phyloP scores from a whole-genome alignment of 2,888 invertebrate genomes.

The Panopea generosa region DNA sequence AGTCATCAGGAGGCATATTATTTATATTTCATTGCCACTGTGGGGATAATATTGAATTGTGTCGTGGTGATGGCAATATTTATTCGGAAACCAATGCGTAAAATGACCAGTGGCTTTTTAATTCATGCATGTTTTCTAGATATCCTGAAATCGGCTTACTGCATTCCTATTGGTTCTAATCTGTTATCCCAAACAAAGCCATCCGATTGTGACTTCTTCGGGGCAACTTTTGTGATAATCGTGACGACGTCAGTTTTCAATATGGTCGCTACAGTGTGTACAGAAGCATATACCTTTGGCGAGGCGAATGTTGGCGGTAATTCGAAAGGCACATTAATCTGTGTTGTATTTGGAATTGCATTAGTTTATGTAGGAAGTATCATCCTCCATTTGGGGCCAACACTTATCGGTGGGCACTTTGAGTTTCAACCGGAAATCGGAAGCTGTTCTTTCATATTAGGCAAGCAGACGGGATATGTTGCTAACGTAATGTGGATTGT shows the following conservation, averaged over 20 bases:
- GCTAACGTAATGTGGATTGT: conserved; percentile 85
- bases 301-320: conserved; percentile 82
- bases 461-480: conserved; percentile 83
- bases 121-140: conserved; percentile 84
- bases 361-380: conserved; percentile 84
- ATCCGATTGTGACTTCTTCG: conserved; percentile 81
- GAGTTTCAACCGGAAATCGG: conserved; percentile 84
- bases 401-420: conserved; percentile 85
- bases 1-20: conserved; percentile 82
- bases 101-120: conserved; percentile 84
- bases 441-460: conserved; percentile 84
- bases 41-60: conserved; percentile 82
- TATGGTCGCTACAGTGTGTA: conserved; percentile 85
- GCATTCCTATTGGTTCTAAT: conserved; percentile 84
- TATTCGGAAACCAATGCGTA: conserved; percentile 75
- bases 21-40: conserved; percentile 81
- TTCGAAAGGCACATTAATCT: conserved; percentile 82
- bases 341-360: conserved; percentile 83
- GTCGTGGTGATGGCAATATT: conserved; percentile 80
- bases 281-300: conserved; percentile 84
- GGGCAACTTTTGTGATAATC: conserved; percentile 83
- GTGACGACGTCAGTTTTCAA: conserved; percentile 85
- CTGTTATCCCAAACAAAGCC: conserved; percentile 79
- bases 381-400: conserved; percentile 85
- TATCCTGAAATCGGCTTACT: conserved; percentile 82